Evolutionary conservation across 2,888 invertebrate species (phyloP), one percentile per base, ranked within the genome.

Genomic region (Zygaena filipendulae): DNA sequence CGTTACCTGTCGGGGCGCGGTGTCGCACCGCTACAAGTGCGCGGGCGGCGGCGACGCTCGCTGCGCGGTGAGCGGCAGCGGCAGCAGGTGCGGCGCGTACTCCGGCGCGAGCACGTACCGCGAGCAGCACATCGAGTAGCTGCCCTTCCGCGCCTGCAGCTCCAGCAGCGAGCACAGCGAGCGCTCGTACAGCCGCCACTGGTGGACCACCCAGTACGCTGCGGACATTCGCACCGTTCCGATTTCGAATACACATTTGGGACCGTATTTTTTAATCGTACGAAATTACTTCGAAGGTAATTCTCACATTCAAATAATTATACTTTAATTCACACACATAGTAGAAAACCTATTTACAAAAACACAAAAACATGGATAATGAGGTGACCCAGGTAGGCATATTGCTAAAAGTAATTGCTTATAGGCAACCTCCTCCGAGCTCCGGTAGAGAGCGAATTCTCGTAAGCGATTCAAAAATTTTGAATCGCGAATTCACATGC

Each of bases 171-270:
- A 72, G 48, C 60, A 71, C 34, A 75, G 59, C 33, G 75, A 74
- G 42, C 68, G 67, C 63, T 77, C 70, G 68, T 75, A 75, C 43
- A 69, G 32, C 52, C 71, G 67, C 74, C 74, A 77, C 43, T 75
- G 75, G 45, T 69, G 67, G 23, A 71, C 60, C 62, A 74, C 66
- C 69, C 70, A 74, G 43, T 64, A 58, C 32, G 74, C 77, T 75
- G 70, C 2, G 42, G 49, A 46, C 11, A 4, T 13, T 7, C 11
- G 26, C 13, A 25, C 26, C n/a, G n/a, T n/a, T n/a, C n/a, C n/a
- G n/a, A n/a, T n/a, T n/a, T n/a, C n/a, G n/a, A n/a, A n/a, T n/a
- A n/a, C n/a, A n/a, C n/a, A n/a, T n/a, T n/a, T n/a, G n/a, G n/a
- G n/a, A n/a, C n/a, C n/a, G n/a, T n/a, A n/a, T n/a, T n/a, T n/a